Evolutionary conservation across 2,888 invertebrate genomes (phyloP).

Genomic region (Keiferia lycopersicella): DNA sequence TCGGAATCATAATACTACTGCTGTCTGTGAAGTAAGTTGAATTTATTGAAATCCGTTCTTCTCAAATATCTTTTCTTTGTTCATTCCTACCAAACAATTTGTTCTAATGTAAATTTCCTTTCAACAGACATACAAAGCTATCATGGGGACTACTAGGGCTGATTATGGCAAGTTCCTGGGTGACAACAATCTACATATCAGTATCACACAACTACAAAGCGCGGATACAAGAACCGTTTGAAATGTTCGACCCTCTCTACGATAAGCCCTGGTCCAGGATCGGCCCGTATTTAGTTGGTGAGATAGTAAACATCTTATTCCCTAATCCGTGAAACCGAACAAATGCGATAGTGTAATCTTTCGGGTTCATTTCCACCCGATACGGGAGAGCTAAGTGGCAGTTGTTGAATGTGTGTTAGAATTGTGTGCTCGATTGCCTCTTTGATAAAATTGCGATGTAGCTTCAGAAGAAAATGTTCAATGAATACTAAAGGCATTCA

Average conservation of each 20-base stretch:
- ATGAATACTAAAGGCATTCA: background rate
- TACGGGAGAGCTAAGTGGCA: background rate
- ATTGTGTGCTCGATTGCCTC: background rate
- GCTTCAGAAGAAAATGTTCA: background rate
- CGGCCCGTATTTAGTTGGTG: constrained; percentile 90
- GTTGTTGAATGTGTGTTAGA: background rate
- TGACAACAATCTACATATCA: constrained; percentile 87
- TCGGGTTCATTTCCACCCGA: background rate
- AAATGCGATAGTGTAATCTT: constrained; percentile 20
- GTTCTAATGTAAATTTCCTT: background rate
- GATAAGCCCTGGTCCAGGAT: constrained; percentile 93
- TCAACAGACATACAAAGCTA: constrained; percentile 82
- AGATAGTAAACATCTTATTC: constrained; percentile 40
- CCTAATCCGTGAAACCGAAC: constrained; percentile 10
- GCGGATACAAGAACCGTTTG: constrained; percentile 89
- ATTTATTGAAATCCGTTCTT: constrained; percentile 32
- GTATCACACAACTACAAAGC: constrained; percentile 87
- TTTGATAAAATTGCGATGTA: background rate
- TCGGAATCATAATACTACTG: constrained; percentile 84
- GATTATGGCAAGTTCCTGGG: constrained; percentile 87
- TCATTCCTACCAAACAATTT: background rate
- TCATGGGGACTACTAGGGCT: constrained; percentile 81
- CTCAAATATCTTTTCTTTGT: background rate
- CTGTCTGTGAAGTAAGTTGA: constrained; percentile 84
- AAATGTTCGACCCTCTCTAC: constrained; percentile 90